Base-by-base conservation (phyloP, 2,113 vertebrate species). In the Paradoxurus hermaphroditus region DNA sequence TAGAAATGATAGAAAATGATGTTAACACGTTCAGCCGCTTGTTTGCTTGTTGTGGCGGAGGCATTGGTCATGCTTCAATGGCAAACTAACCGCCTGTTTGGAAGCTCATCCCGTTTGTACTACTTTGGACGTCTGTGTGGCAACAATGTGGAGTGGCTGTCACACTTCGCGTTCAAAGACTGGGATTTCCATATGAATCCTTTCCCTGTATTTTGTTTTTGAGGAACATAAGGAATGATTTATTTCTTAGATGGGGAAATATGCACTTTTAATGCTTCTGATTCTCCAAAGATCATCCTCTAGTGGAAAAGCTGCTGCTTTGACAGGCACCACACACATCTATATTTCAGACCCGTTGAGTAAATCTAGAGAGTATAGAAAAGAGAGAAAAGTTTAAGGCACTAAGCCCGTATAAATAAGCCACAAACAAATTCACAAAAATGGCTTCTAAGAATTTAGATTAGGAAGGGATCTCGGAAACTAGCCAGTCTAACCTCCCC, bases 1-100 rank as follows among this genome's bases (percentile, higher is more conserved):
- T 89, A 97, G 98, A 98, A 98, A 98, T 98, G 98, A 99, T 98
- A 98, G 97, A 93, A 98, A 98, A 99, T 98, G 68, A 98, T 98
- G 98, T 99, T 98, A 98, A 98, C 98, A 98, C 97, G 98, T 98
- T 98, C 44, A 0, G 98, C 96, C 89, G 91, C 97, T 98, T 98
- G 98, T 98, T 98, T 98, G 98, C 98, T 98, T 98, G 96, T 98
- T 98, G 98, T 97, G 97, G 96, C 98, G 84, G 97, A 98, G 95
- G 92, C 97, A 94, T 95, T 97, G 97, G 98, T 98, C 98, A 98
- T 97, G 98, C 98, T 98, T 98, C 98, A 97, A n/a, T 97, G 97
- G 97, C 91, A 97, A 98, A 97, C 98, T 98, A 98, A 98, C 98
- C 39, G 83, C 97, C 97, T 97, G 92, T 96, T 98, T 98, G 97